phyloP scores from a whole-genome alignment of 2,113 vertebrate genomes.

The Oophaga pumilio region DNA sequence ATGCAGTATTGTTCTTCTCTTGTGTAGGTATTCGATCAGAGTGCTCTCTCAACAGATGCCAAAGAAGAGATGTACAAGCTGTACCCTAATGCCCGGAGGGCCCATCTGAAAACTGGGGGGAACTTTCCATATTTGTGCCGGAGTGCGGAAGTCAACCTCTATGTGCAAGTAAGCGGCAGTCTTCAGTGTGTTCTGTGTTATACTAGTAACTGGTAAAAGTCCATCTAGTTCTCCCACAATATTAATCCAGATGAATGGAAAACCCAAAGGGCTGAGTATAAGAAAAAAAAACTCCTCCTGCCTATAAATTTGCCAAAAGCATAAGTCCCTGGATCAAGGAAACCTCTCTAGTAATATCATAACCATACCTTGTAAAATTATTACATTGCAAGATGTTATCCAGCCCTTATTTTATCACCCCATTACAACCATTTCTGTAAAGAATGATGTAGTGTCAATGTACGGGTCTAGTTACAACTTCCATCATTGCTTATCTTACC shows the following conservation, averaged over 20 bases:
- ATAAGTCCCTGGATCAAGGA: no score
- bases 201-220: not conserved
- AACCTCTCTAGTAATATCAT: no score
- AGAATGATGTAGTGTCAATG: no score
- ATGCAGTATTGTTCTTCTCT: not conserved
- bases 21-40: conserved; percentile 94
- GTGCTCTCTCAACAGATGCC: conserved; percentile 91
- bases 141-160: conserved; percentile 96
- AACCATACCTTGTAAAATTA: no score
- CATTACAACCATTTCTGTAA: no score
- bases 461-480: no score
- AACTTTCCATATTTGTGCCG: conserved; percentile 96
- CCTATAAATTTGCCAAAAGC: no score
- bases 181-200: not conserved
- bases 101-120: conserved; percentile 97
- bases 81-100: conserved; percentile 91
- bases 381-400: no score
- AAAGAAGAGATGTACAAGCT: conserved; percentile 99
- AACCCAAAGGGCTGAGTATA: not conserved
- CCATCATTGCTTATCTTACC: no score
- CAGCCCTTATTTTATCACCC: no score
- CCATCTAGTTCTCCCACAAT: not conserved
- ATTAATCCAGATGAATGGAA: not conserved
- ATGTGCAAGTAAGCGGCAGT: conserved; percentile 82
- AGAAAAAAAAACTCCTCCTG: no score